Base-by-base conservation (phyloP, 2,113 vertebrate genomes). In the Carettochelys insculpta region DNA sequence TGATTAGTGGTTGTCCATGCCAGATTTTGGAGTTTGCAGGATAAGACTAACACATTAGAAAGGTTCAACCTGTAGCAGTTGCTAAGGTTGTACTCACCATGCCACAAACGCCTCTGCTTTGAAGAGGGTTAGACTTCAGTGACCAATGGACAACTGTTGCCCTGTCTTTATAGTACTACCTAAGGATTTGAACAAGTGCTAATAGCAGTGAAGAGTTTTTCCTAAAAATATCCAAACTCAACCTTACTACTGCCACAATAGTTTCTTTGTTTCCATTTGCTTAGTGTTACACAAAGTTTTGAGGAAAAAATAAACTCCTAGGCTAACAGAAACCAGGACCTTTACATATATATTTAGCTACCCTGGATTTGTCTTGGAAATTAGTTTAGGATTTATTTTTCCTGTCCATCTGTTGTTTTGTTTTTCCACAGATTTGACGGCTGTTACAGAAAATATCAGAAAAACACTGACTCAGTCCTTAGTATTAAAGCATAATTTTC, bases 211-310 rank as follows among this genome's bases (percentile, higher is more conserved):
- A 51, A 73, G 38, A n/a, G n/a, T n/a, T 81, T 93, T 95, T 94
- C n/a, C 80, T 89, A 80, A 92, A 85, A 90, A 90, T 83, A 90
- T 88, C 80, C 92, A 83, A 94, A 82, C 84, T 85, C 2, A 75
- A 77, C 65, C 85, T 94, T 85, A 81, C 90, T 82, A 90, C 92
- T 94, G 76, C 87, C 80, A 91, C 90, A 96, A 93, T 93, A 87
- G 82, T 95, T 50, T 82, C 75, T 54, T 56, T 92, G 71, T 16
- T 86, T 84, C 80, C 75, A 12, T 77, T 80, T 87, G 82, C 88
- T 92, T 38, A 80, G 87, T 34, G 84, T 56, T 77, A 87, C 85
- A 92, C 25, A 89, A 92, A 78, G 52, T 4, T 79, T 86, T 53
- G 47, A 80, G 89, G 88, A 95, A 93, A 50, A 96, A 90, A 92